A percentile compares a stretch with the other conserved stretches of the same genome.
Conservation (phyloP, 1,140 invertebrate species). For the Mycetomoellerius zeteki region DNA sequence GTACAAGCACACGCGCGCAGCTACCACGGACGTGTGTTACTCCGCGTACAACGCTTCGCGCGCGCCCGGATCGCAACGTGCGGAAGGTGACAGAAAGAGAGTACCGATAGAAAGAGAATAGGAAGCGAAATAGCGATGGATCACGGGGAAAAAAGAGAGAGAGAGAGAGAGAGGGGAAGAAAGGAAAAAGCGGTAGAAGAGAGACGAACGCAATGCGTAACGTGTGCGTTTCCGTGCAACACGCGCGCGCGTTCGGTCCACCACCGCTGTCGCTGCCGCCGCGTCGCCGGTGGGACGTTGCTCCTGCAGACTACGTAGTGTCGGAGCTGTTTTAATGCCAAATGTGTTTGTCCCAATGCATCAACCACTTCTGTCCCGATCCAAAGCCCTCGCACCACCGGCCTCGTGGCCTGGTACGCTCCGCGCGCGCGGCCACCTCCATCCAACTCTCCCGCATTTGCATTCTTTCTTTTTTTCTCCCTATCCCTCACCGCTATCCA, state of each 20-base stretch:
- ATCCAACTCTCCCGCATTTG: conserved; percentile 23
- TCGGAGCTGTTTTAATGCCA: conserved; percentile 79
- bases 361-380: conserved; percentile 77
- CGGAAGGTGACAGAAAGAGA: conserved; percentile 60
- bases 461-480: neutral
- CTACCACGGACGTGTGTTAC: conserved; percentile 68
- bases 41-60: conserved; percentile 64
- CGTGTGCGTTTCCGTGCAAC: conserved; percentile 19
- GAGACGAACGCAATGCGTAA: conserved; percentile 28
- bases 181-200: neutral
- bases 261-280: conserved; percentile 22
- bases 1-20: conserved; percentile 68
- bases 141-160: neutral
- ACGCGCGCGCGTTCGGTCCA: conserved; percentile 31
- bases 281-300: conserved; percentile 49
- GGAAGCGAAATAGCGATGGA: conserved; percentile 59
- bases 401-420: conserved; percentile 61
- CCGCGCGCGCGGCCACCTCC: conserved; percentile 28
- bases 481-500: neutral
- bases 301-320: conserved; percentile 66
- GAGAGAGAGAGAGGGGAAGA: neutral
- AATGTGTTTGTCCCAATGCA: conserved; percentile 80
- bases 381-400: conserved; percentile 60
- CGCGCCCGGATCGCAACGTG: conserved; percentile 50
- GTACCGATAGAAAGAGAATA: conserved; percentile 24